Evolutionary conservation across 2,888 invertebrate species (phyloP).

Genomic region (Teinopalpus imperialis): DNA sequence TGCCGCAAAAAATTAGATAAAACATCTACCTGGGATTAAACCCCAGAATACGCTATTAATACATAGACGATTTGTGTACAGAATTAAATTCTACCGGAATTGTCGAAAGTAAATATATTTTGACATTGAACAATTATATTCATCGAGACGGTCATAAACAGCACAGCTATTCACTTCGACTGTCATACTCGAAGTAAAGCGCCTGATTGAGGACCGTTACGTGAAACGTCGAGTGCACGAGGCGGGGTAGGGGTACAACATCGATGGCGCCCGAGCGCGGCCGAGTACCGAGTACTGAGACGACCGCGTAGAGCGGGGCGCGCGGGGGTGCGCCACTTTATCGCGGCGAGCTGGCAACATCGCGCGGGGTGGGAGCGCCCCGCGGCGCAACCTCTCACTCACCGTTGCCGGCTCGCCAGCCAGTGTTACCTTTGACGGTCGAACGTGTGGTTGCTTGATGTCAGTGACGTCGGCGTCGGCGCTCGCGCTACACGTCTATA

Average conservation of each 20-base stretch:
- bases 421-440: slow-evolving; percentile 85
- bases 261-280: slow-evolving; percentile 73
- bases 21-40: slow-evolving; percentile 53
- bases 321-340: slow-evolving; percentile 80
- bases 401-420: slow-evolving; percentile 78
- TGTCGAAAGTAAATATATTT: neutral
- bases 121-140: slow-evolving; percentile 3
- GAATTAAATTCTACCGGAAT: neutral
- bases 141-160: slow-evolving; percentile 19
- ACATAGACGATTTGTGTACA: slow-evolving; percentile 17
- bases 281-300: slow-evolving; percentile 74
- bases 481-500: slow-evolving; percentile 80
- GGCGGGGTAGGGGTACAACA: slow-evolving; percentile 71
- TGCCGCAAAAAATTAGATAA: slow-evolving; percentile 60
- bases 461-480: slow-evolving; percentile 79
- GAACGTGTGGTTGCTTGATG: slow-evolving; percentile 76
- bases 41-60: slow-evolving; percentile 35
- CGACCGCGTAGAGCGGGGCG: slow-evolving; percentile 72
- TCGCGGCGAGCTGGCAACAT: slow-evolving; percentile 79
- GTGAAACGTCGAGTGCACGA: slow-evolving; percentile 76
- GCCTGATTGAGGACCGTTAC: slow-evolving; percentile 82
- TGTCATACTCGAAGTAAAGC: slow-evolving; percentile 74
- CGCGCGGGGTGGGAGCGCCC: slow-evolving; percentile 80
- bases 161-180: slow-evolving; percentile 41
- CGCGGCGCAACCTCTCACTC: slow-evolving; percentile 83